A percentile compares a stretch with the other conserved stretches of the same genome.
Conservation (phyloP, 2,888 invertebrate species). For the Hypsopygia costalis region DNA sequence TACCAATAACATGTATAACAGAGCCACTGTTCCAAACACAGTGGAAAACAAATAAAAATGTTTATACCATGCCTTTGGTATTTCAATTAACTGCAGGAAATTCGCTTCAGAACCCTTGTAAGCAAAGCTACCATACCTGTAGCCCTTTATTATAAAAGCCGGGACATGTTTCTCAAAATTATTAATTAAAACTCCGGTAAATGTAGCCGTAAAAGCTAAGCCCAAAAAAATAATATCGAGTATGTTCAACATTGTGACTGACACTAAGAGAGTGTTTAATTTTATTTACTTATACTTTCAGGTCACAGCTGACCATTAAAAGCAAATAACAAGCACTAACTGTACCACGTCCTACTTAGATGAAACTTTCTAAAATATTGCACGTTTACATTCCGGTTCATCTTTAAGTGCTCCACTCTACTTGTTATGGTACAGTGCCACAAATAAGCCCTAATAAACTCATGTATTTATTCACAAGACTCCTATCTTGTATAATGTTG, state of each 20-base stretch:
- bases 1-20: constrained; percentile 68
- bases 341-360: constrained; percentile 1
- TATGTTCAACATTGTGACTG: constrained; percentile 51
- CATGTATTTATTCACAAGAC: too few relatives aligned
- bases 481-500: too few relatives aligned
- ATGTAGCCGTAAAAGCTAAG: constrained; percentile 63
- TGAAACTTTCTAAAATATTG: constrained; percentile 2
- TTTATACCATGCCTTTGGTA: constrained; percentile 89
- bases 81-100: constrained; percentile 77
- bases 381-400: too few relatives aligned
- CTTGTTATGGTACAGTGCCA: too few relatives aligned
- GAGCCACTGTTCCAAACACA: constrained; percentile 69
- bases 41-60: constrained; percentile 90
- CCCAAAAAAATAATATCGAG: constrained; percentile 65
- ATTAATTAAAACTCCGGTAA: constrained; percentile 83
- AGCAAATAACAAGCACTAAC: not conserved
- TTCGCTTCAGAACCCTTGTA: constrained; percentile 73
- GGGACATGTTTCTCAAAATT: constrained; percentile 85
- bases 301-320: too few relatives aligned
- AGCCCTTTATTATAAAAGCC: constrained; percentile 81
- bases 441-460: too few relatives aligned
- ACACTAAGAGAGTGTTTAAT: not conserved
- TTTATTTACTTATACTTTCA: too few relatives aligned
- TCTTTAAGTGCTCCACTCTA: too few relatives aligned
- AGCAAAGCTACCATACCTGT: constrained; percentile 87